phyloP scores from a whole-genome alignment of 2,113 vertebrate species.

The Malurus alboscapulatus region DNA sequence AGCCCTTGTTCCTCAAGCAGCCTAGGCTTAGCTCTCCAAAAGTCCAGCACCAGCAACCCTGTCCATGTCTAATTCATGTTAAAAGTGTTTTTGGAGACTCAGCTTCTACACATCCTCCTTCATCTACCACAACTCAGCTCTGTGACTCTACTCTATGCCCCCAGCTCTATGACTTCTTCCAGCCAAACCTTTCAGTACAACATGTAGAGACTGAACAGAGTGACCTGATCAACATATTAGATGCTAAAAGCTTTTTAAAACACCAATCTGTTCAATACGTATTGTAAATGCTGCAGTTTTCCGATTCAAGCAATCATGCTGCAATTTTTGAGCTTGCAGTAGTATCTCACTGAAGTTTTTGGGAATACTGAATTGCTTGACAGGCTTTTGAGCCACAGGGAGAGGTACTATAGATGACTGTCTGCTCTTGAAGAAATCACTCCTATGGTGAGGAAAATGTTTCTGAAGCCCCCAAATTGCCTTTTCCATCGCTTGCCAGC shows the following conservation, averaged over 20 bases:
- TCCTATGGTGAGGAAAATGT: neutral
- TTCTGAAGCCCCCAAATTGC: neutral
- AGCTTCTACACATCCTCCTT: neutral
- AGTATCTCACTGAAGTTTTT: neutral
- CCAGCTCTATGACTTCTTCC: neutral
- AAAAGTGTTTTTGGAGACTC: neutral
- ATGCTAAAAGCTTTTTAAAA: neutral
- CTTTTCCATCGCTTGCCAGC: neutral
- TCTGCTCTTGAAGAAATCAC: neutral
- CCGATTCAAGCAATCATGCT: neutral
- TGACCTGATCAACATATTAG: neutral
- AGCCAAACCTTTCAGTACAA: neutral
- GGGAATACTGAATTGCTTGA: neutral
- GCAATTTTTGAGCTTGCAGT: neutral
- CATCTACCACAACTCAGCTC: neutral
- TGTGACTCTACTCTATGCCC: rapidly evolving
- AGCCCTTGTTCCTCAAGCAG: neutral
- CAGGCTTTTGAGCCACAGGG: neutral
- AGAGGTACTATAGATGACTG: neutral
- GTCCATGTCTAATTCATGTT: neutral
- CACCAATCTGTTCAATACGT: neutral
- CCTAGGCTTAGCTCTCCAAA: neutral
- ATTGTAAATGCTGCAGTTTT: neutral
- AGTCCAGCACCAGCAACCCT: neutral
- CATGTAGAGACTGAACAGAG: neutral